Conservation (phyloP, 2,113 vertebrate species). For the Colistium nudipinnis region DNA sequence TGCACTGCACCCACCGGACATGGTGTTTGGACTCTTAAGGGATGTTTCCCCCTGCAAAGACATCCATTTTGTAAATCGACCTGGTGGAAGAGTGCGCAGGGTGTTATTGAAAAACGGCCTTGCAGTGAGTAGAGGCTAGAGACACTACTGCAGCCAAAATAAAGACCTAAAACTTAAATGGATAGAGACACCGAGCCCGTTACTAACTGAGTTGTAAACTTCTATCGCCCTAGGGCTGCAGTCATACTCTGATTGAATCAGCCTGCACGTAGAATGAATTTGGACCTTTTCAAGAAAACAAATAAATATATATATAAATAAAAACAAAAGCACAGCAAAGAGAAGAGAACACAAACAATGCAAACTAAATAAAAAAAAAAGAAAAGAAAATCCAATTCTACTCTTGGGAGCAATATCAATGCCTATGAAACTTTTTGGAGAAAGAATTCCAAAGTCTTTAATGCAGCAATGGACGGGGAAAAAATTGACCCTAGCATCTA, state of each 20-base stretch:
- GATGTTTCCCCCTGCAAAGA: not conserved
- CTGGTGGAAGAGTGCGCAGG: conserved; percentile 29
- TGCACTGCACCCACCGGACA: conserved; percentile 15
- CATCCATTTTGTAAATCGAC: conserved; percentile 63
- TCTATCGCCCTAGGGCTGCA: conserved; percentile 55
- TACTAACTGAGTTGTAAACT: conserved; percentile 71
- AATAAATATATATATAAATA: conserved; percentile 11
- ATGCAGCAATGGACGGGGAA: not conserved
- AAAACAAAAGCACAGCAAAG: not conserved
- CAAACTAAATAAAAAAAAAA: conserved; percentile 37
- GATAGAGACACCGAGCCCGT: conserved; percentile 42
- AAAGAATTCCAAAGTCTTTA: not conserved
- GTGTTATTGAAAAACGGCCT: conserved; percentile 30
- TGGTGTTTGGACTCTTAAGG: conserved; percentile 18
- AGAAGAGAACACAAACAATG: conserved; percentile 4
- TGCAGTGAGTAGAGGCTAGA: conserved; percentile 13
- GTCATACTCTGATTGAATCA: conserved; percentile 61
- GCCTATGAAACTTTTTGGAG: conserved; percentile 23
- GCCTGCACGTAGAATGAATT: conserved; percentile 40
- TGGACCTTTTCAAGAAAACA: conserved; percentile 34
- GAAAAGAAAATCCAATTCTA: conserved; percentile 37
- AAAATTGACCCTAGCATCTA: conserved; percentile 22
- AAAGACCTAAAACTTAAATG: conserved; percentile 41
- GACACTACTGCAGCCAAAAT: conserved; percentile 24
- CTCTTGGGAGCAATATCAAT: conserved; percentile 47